These are phyloP conservation scores for Tetragnatha versicolor DNA, from an alignment of 1,140 invertebrate genomes.

Conservation along the genomic window DNA sequence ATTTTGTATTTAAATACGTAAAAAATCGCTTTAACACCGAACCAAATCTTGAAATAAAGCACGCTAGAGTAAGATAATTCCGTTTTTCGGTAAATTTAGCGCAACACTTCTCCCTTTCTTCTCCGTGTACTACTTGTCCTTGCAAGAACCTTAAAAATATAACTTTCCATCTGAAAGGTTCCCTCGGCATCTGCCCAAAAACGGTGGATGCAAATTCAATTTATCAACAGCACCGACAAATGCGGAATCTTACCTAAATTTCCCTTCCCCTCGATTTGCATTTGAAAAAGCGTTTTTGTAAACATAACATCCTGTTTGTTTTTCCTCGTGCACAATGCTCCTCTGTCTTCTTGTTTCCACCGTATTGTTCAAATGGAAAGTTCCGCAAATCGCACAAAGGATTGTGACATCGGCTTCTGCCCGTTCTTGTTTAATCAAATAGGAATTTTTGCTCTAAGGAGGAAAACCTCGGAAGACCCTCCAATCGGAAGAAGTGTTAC, in stretches of 20 bases:
- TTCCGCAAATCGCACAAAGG: not conserved
- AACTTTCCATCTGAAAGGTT: not conserved
- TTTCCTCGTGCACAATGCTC: not conserved
- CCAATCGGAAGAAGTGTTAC: not conserved
- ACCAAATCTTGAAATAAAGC: not conserved
- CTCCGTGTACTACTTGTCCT: too few species aligned
- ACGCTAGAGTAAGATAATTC: too few species aligned
- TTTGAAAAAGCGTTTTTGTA: conserved; percentile 6
- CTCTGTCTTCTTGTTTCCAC: not conserved
- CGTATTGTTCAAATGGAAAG: not conserved
- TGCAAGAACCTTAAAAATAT: not conserved
- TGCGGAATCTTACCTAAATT: conserved; percentile 4
- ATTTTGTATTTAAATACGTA: not conserved
- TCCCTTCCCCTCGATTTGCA: conserved; percentile 9
- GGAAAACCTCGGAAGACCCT: not conserved
- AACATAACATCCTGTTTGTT: not conserved
- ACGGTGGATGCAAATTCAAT: conserved; percentile 6
- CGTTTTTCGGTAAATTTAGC: not conserved
- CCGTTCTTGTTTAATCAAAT: not conserved
- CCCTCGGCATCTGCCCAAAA: too few species aligned
- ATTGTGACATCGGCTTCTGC: not conserved
- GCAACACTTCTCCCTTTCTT: not conserved
- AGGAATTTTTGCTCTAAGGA: not conserved
- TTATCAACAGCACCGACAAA: conserved; percentile 5
- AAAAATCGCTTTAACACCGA: not conserved